These are phyloP conservation scores for Bathybates hornii DNA, from an alignment of 2,113 vertebrate species.

Conservation along the genomic window DNA sequence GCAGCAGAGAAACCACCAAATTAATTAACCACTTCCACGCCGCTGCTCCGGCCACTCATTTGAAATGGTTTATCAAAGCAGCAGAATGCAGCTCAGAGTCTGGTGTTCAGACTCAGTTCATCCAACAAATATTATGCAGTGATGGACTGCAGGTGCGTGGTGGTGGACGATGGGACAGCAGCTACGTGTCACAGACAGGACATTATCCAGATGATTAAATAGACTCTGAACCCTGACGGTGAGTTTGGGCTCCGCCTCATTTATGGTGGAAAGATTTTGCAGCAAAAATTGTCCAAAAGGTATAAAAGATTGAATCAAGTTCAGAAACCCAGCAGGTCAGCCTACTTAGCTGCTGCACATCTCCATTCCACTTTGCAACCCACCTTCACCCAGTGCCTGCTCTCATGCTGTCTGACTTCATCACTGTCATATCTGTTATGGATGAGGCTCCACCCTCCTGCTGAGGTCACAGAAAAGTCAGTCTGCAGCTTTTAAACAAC, in stretches of 20 bases:
- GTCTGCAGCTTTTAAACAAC: neutral
- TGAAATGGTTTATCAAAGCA: neutral
- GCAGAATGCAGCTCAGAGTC: neutral
- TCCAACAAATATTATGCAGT: neutral
- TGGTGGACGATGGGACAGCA: neutral
- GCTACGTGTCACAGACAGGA: neutral
- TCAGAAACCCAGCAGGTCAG: neutral
- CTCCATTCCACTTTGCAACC: neutral
- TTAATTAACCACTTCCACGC: neutral
- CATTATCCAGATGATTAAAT: neutral
- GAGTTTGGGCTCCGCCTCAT: neutral
- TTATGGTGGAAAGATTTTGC: neutral
- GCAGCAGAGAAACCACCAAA: neutral
- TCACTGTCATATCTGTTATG: neutral
- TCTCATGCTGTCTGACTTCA: neutral
- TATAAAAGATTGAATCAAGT: neutral
- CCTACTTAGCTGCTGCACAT: neutral
- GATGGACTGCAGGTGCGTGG: neutral
- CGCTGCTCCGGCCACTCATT: neutral
- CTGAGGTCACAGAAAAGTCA: neutral
- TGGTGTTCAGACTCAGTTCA: neutral
- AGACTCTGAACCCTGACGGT: neutral
- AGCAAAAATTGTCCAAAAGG: neutral
- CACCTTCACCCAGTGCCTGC: neutral
- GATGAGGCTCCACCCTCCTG: neutral